A percentile compares a stretch with the other conserved stretches of the same genome.
Evolutionary conservation across 2,113 vertebrate species (phyloP).

Genomic region (Halichoeres trimaculatus): DNA sequence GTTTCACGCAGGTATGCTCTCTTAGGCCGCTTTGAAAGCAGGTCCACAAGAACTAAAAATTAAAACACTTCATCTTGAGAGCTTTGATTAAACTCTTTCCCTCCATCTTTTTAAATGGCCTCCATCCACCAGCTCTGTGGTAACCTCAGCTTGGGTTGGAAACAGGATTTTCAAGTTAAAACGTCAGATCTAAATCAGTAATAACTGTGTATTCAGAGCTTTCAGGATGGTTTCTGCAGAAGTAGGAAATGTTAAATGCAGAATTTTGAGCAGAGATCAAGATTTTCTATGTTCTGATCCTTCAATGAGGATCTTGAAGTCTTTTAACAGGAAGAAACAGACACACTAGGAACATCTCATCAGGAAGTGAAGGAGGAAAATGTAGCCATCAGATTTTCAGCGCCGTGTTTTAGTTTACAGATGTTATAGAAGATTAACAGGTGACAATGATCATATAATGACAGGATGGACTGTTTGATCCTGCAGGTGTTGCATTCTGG

Average conservation of each 20-base stretch:
- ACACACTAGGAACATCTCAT: neutral
- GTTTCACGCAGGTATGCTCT: constrained; percentile 41
- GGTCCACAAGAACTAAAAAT: neutral
- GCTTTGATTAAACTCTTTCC: constrained; percentile 23
- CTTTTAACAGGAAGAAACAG: neutral
- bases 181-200: neutral
- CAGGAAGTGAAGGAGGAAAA: neutral
- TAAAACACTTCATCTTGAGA: constrained; percentile 25
- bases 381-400: neutral
- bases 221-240: neutral
- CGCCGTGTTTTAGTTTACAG: no score
- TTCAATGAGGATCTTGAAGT: neutral
- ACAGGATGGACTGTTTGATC: no score
- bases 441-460: no score
- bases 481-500: no score
- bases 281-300: no score
- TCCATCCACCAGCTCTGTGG: neutral
- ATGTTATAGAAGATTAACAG: no score
- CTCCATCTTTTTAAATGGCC: neutral
- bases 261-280: neutral
- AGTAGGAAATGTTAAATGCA: neutral
- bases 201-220: neutral
- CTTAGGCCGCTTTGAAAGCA: neutral
- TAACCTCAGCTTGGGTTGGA: neutral
- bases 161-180: neutral